phyloP scores from a whole-genome alignment of 2,113 vertebrate species.

The Shinisaurus crocodilurus region DNA sequence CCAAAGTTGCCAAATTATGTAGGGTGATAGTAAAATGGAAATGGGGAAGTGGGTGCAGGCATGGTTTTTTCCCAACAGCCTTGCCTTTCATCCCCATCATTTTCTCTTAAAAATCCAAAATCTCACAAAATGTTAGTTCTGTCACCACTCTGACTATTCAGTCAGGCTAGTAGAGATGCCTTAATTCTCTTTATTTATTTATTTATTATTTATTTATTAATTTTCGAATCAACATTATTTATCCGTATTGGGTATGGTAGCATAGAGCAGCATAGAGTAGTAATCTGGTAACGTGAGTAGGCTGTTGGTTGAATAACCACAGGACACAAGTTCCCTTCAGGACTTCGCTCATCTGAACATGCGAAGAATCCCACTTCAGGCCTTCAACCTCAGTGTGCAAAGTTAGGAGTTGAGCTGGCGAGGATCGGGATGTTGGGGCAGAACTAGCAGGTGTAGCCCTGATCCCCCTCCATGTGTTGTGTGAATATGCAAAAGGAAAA shows the following conservation, averaged over 20 bases:
- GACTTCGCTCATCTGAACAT: too few species aligned
- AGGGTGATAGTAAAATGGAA: not conserved
- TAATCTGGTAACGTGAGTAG: not conserved
- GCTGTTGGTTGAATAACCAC: not conserved
- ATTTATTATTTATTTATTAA: not conserved
- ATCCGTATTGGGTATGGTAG: not conserved
- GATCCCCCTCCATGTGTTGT: too few species aligned
- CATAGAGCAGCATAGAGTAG: not conserved
- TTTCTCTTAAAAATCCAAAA: not conserved
- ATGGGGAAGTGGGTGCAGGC: not conserved
- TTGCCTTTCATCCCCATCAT: too few species aligned
- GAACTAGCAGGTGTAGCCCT: too few species aligned
- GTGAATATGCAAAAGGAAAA: too few species aligned
- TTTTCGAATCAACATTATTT: not conserved
- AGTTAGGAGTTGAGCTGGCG: not conserved
- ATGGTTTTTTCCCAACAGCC: not conserved
- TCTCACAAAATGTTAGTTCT: not conserved
- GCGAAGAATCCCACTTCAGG: not conserved
- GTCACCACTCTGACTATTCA: not conserved
- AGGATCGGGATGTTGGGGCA: not conserved
- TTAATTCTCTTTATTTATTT: not conserved
- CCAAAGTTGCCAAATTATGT: not conserved
- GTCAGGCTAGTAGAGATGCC: not conserved
- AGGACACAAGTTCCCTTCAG: not conserved
- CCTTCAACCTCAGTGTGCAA: not conserved